Conservation (phyloP, 1,140 invertebrate species). For the Drusus annulatus region DNA sequence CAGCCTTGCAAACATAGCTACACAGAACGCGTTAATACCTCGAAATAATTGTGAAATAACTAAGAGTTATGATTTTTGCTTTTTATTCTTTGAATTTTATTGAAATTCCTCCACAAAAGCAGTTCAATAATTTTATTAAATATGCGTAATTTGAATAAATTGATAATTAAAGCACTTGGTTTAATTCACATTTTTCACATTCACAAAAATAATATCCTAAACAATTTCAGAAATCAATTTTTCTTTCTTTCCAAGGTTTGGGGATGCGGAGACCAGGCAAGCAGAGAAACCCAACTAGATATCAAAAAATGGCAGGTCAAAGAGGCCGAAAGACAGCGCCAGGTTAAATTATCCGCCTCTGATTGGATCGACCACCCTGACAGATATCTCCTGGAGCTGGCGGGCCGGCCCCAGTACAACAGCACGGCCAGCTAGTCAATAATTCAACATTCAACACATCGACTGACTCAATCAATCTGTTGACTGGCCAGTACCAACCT, state of each 20-base stretch:
- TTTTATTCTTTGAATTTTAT: no score
- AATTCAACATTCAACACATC: neutral
- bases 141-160: no score
- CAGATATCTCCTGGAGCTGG: slow-evolving; percentile 86
- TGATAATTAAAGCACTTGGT: no score
- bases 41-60: no score
- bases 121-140: no score
- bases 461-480: neutral
- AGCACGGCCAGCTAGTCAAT: slow-evolving; percentile 58
- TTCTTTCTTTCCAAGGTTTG: slow-evolving; percentile 76
- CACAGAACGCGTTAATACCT: no score
- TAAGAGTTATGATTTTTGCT: no score
- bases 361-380: slow-evolving; percentile 96
- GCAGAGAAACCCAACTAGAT: slow-evolving; percentile 85
- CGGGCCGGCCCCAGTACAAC: slow-evolving; percentile 83
- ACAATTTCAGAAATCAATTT: no score
- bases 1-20: no score
- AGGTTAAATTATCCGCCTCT: slow-evolving; percentile 84
- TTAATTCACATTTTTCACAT: no score
- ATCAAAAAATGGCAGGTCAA: slow-evolving; percentile 93
- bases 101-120: no score
- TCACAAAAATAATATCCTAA: no score
- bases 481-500: slow-evolving; percentile 3
- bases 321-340: slow-evolving; percentile 85
- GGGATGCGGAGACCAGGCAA: slow-evolving; percentile 85